Evolutionary conservation across 2,113 vertebrate species (phyloP), one percentile per base, ranked within the genome.

Genomic region (Hucho hucho): DNA sequence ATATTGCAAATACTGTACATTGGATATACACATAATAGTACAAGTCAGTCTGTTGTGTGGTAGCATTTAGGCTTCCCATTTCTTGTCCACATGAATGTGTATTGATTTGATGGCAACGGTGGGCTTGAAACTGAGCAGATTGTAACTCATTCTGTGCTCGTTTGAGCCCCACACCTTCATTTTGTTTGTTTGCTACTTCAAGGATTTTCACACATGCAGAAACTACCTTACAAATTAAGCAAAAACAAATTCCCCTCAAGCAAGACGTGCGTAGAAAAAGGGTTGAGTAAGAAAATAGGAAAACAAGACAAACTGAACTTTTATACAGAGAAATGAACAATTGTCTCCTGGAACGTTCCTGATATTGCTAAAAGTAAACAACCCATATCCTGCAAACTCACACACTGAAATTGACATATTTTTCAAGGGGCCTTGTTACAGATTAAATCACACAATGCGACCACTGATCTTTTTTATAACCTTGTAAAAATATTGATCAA

Each of bases 181-280:
- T 65, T 70, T 53, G 22, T 70, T 69, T 61, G 61, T 78, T 67
- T 69, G 25, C 18, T 56, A 56, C 53, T 6, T 20, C 53, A 43
- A 43, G 9, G 37, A 11, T 43, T 11, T 43, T 43, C 37, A 12
- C 37, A 43, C 37, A 43, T 43, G 37, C 7, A 43, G 37, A 43
- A 43, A 43, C 37, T 11, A 43, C 37, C 53, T 56, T 18, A 56
- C 53, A 56, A 20, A 56, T 4, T 1, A 53, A 53, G 14, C 14
- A 12, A 53, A n/a, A n/a, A n/a, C n/a, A n/a, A n/a, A n/a, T 78
- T 63, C 32, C 53, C 6, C 37, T 69, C 68, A 58, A 66, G 71
- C 76, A 66, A 56, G 37, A 37, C 9, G 37, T 9, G 9, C 7
- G 37, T 37, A 7, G 37, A 37, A 29, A 29, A 37, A 9, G 37